Base-by-base conservation (phyloP, 2,888 invertebrate species). In the Cosmorhoe ocellata region DNA sequence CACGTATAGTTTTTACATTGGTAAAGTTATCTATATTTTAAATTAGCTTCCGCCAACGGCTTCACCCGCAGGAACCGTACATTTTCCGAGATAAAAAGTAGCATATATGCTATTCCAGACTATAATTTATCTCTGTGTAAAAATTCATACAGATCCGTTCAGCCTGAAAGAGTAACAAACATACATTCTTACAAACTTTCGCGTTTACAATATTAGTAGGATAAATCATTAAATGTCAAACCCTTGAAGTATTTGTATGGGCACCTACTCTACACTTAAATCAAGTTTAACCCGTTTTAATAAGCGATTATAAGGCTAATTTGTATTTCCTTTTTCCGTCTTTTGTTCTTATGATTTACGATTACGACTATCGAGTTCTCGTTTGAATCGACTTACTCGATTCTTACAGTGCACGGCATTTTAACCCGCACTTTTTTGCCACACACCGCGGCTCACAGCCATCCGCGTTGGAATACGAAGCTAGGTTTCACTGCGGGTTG, bases 291-390 rank as follows among this genome's bases (percentile, higher is more conserved):
- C 30, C 11, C 51, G 67, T 67, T 76, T 74, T 77, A 80, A 77
- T 76, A 67, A 71, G 61, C 81, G 76, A 86, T 85, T 84, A 86
- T 81, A 84, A 74, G 87, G 77, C 76, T 85, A 86, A 87, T 87
- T 88, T 86, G 86, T 85, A 82, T 81, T 82, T 78, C 72, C 75
- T 83, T 83, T 79, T 84, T 80, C 86, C 83, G 84, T 81, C 84
- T 81, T 86, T 87, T 87, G 86, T 88, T 87, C 79, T 61, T 65
- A 64, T 85, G 86, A 86, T 87, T 88, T 87, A 88, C 74, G 83
- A 79, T 69, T 74, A 66, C 72, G 67, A 71, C 77, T 74, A 76
- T 79, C 80, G 74, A 73, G 71, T 75, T 76, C 74, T 69, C 64
- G 66, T 69, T 44, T 64, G 67, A 74, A 73, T 79, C 81, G 75